A percentile compares a stretch with the other conserved stretches of the same genome.
Conservation (phyloP, 2,113 vertebrate species). For the Gambusia affinis region DNA sequence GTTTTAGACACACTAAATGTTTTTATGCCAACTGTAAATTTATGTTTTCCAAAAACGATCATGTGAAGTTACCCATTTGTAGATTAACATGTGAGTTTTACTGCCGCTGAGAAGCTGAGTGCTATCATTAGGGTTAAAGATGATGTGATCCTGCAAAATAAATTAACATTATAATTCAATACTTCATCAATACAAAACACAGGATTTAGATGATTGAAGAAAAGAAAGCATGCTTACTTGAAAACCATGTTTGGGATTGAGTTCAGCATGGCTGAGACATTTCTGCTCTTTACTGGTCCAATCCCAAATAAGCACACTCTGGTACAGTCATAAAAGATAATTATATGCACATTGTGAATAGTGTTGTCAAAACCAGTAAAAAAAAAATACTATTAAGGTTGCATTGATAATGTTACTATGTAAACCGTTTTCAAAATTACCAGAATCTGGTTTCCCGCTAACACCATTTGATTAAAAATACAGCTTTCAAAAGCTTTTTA, state of each 20-base stretch:
- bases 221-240: conserved; percentile 80
- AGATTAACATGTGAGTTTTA: conserved; percentile 83
- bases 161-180: neutral
- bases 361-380: neutral
- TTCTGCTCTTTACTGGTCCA: conserved; percentile 84
- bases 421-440: neutral
- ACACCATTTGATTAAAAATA: neutral
- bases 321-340: neutral
- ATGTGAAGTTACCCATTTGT: conserved; percentile 83
- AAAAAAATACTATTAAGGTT: neutral
- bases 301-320: conserved; percentile 85
- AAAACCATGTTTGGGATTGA: conserved; percentile 77
- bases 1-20: conserved; percentile 3
- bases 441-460: neutral
- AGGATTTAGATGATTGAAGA: neutral
- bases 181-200: neutral
- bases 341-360: neutral
- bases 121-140: conserved; percentile 84
- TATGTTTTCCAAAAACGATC: neutral
- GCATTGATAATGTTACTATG: neutral
- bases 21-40: too few relatives aligned
- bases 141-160: conserved; percentile 77
- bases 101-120: conserved; percentile 89
- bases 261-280: conserved; percentile 75
- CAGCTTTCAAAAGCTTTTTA: too few relatives aligned